A percentile compares a stretch with the other conserved stretches of the same genome.
These are phyloP conservation scores for Andinoacara biseriatus DNA, from an alignment of 2,113 vertebrate species.

Conservation along the genomic window DNA sequence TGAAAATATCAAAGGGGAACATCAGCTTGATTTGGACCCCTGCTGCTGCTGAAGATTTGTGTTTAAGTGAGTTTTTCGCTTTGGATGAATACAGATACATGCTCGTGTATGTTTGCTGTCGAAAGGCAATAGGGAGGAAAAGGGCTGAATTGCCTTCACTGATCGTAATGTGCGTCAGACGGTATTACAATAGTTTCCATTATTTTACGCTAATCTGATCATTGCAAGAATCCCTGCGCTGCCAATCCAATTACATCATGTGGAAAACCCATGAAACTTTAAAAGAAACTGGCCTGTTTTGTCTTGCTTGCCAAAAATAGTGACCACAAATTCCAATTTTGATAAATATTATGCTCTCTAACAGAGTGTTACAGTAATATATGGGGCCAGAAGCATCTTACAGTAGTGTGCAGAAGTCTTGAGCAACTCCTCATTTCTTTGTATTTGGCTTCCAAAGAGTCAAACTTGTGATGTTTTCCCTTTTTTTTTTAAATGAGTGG, in stretches of 20 bases:
- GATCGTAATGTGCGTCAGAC: conserved; percentile 5
- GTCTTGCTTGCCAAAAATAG: background rate
- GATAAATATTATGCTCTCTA: background rate
- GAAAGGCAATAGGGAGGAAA: background rate
- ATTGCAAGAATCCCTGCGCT: background rate
- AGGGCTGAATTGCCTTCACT: background rate
- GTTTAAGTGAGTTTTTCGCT: conserved; percentile 46
- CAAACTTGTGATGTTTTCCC: background rate
- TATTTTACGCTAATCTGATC: background rate
- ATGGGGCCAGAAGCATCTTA: background rate
- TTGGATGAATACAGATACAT: conserved; percentile 46
- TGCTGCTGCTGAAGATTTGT: conserved; percentile 78
- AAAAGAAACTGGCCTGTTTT: background rate
- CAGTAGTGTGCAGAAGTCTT: background rate
- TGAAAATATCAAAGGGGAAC: conserved; percentile 91
- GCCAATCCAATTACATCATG: background rate
- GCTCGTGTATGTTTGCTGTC: background rate
- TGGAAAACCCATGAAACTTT: conserved; percentile 17
- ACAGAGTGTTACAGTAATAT: background rate
- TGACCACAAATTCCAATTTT: background rate
- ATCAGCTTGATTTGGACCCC: conserved; percentile 93
- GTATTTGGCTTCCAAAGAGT: background rate
- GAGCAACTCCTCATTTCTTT: background rate
- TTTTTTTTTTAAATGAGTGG: no score
- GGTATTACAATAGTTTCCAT: background rate